Base-by-base conservation (phyloP, 2,113 vertebrate genomes). In the Perccottus glenii region DNA sequence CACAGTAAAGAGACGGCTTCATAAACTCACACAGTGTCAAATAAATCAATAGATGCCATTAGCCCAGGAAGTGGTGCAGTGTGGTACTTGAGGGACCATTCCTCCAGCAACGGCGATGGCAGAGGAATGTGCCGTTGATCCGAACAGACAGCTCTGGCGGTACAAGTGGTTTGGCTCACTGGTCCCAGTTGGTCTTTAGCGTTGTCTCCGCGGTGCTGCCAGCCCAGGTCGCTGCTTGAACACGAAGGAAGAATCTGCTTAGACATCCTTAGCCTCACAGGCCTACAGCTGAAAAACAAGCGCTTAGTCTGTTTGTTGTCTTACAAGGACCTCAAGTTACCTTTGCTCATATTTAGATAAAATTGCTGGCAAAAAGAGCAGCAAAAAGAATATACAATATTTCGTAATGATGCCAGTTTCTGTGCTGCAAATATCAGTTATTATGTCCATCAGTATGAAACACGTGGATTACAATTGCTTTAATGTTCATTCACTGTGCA, bases 1-100 rank as follows among this genome's bases (percentile, higher is more conserved):
- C 71, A 63, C 85, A 80, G 78, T 81, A 77, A 83, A 88, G 73
- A 78, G 69, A 78, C 77, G 50, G 77, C 90, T 89, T 89, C 84
- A 86, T 84, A 89, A 89, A 89, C 80, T 89, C 84, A 67, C 84
- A 85, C 82, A 82, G 87, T 87, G 89, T 87, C 87, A 84, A 87
- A 84, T 85, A 87, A 90, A 89, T 92, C 86, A 86, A 89, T 90
- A 83, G 75, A 81, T 84, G 76, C 87, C 80, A 88, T 90, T 91
- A 90, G 81, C 68, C 46, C 70, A 77, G 88, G 81, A 89, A 87
- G 83, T 80, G 77, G 77, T 85, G 80, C 56, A 77, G 75, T 68
- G 70, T 58, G 47, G 80, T 83, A 85, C 82, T 85, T 84, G 83
- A 80, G 83, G 83, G 77, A 82, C 64, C 36, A 49, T 83, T 81